Percentiles rank a stretch among this genome's conserved stretches.
Conservation (phyloP, 2,888 invertebrate species). For the Parelbella ahira region DNA sequence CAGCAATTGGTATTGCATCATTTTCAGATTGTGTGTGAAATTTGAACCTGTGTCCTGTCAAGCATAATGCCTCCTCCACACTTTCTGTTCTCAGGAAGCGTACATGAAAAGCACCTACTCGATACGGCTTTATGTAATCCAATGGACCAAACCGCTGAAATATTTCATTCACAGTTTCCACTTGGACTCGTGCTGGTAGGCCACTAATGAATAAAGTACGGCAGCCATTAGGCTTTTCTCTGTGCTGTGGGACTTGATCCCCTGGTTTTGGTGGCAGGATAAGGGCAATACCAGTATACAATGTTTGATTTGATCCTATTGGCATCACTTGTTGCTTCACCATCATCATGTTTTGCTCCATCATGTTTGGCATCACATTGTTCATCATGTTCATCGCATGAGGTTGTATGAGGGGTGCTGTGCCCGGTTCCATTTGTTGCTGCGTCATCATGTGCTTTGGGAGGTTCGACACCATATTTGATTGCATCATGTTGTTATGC, state of each 20-base stretch:
- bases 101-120: too few species aligned
- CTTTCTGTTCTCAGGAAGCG: too few species aligned
- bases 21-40: too few species aligned
- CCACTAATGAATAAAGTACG: conserved; percentile 96
- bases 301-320: conserved; percentile 42
- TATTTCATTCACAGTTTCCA: too few species aligned
- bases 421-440: conserved; percentile 40
- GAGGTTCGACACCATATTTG: conserved; percentile 19
- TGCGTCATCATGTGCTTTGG: conserved; percentile 31
- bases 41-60: too few species aligned
- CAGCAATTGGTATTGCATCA: too few species aligned
- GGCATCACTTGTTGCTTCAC: conserved; percentile 44
- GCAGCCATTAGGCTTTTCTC: conserved; percentile 93
- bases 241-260: conserved; percentile 87
- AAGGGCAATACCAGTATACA: conserved; percentile 85
- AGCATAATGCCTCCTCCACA: too few species aligned
- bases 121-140: too few species aligned
- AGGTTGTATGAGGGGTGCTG: conserved; percentile 35
- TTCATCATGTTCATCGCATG: conserved; percentile 41
- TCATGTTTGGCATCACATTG: conserved; percentile 65
- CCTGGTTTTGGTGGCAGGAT: conserved; percentile 92
- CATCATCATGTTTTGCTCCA: conserved; percentile 78
- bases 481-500: conserved; percentile 27
- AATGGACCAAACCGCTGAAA: too few species aligned
- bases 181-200: too few species aligned